These are phyloP conservation scores for Perodicticus potto DNA, from an alignment of 2,797 vertebrate genomes.

Conservation along the genomic window DNA sequence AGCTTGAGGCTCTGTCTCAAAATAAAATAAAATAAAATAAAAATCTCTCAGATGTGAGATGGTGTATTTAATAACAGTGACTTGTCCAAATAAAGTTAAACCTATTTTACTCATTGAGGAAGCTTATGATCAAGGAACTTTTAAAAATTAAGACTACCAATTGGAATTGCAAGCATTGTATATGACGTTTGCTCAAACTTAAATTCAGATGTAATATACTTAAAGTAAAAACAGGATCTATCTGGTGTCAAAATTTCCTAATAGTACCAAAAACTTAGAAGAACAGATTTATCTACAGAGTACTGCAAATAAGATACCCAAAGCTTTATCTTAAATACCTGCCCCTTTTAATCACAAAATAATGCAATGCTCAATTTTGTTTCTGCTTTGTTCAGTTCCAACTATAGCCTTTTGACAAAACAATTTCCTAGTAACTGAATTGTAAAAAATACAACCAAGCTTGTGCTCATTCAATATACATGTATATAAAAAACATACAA, in stretches of 20 bases:
- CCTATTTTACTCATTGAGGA: slow-evolving; percentile 72
- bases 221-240: slow-evolving; percentile 84
- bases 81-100: slow-evolving; percentile 81
- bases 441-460: slow-evolving; percentile 91
- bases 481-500: slow-evolving; percentile 92
- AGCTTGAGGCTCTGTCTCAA: no score
- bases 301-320: slow-evolving; percentile 79
- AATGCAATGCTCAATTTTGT: slow-evolving; percentile 82
- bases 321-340: slow-evolving; percentile 78
- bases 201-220: slow-evolving; percentile 82
- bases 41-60: slow-evolving; percentile 78
- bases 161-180: slow-evolving; percentile 73
- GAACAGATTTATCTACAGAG: slow-evolving; percentile 75
- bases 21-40: no score
- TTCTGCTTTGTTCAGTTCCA: slow-evolving; percentile 84
- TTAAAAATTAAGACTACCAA: slow-evolving; percentile 81
- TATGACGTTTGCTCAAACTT: slow-evolving; percentile 72
- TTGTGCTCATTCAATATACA: slow-evolving; percentile 92
- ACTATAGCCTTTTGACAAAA: slow-evolving; percentile 86
- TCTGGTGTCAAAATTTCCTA: slow-evolving; percentile 77
- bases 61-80: slow-evolving; percentile 79
- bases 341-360: slow-evolving; percentile 85
- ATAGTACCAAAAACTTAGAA: slow-evolving; percentile 85
- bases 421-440: slow-evolving; percentile 88
- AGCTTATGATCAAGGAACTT: slow-evolving; percentile 67